These are phyloP conservation scores for Tetramorium simillimum DNA, from an alignment of 1,140 invertebrate genomes.

Conservation along the genomic window DNA sequence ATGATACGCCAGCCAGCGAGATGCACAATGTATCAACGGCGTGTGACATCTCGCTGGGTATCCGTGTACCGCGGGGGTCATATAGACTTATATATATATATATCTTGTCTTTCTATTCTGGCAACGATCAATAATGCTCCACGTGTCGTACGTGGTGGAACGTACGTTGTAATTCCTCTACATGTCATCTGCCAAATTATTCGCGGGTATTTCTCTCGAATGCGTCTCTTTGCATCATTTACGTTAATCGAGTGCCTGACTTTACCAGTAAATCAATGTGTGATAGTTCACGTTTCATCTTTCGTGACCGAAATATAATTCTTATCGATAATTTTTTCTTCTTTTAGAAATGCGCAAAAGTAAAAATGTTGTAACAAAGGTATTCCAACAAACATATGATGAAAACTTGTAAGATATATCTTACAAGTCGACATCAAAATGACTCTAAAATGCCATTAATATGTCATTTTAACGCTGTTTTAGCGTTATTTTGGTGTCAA, in stretches of 20 bases:
- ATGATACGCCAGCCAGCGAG: background rate
- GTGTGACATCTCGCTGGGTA: conserved; percentile 32
- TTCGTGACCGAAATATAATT: background rate
- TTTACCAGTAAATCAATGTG: background rate
- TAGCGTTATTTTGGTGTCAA: no score
- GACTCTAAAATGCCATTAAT: no score
- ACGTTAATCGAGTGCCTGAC: conserved; percentile 50
- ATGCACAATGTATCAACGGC: conserved; percentile 44
- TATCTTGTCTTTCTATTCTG: conserved; percentile 66
- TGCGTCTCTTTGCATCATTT: conserved; percentile 65
- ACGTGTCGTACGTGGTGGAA: conserved; percentile 58
- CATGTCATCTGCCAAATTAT: conserved; percentile 67
- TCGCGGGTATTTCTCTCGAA: conserved; percentile 57
- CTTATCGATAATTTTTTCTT: background rate
- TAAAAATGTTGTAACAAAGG: background rate
- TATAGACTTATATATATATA: conserved; percentile 19
- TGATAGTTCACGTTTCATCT: background rate
- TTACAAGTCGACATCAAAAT: no score
- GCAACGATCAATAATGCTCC: conserved; percentile 73
- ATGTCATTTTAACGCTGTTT: no score
- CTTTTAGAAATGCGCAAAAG: background rate
- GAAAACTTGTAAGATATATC: background rate
- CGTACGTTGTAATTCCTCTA: conserved; percentile 54
- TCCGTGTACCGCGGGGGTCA: background rate
- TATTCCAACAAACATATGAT: background rate